Conservation (phyloP, 2,797 vertebrate species). For the Eurystomus glaucurus region DNA sequence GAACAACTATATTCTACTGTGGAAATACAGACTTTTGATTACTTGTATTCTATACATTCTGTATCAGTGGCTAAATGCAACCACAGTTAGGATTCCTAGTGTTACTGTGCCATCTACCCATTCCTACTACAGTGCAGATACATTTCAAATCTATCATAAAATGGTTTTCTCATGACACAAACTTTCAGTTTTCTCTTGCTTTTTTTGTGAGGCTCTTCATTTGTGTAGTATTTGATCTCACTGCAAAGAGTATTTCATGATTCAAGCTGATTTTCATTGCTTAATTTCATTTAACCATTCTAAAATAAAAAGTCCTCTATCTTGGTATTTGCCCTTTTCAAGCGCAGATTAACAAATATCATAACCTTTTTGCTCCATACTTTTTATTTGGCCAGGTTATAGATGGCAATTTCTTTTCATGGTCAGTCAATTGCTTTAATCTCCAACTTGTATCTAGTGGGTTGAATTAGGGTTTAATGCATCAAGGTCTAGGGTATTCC, state of each 20-base stretch:
- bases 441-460: not conserved
- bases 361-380: constrained; percentile 17
- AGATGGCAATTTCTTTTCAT: not conserved
- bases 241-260: not conserved
- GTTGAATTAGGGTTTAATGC: not conserved
- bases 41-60: not conserved
- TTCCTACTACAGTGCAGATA: not conserved
- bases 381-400: constrained; percentile 22
- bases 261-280: not conserved
- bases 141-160: not conserved
- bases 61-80: not conserved
- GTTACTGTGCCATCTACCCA: not conserved
- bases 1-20: not conserved
- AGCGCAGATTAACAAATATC: constrained; percentile 24
- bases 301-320: not conserved
- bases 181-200: not conserved
- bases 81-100: not conserved
- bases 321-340: constrained; percentile 8
- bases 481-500: not conserved
- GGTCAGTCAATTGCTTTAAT: not conserved
- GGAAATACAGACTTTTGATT: not conserved
- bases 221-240: not conserved
- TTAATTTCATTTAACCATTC: constrained; percentile 12
- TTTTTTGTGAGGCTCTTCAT: not conserved
- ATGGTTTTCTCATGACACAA: not conserved